These are phyloP conservation scores for Gnathonemus longibarbis DNA, from an alignment of 2,113 vertebrate genomes.

Conservation along the genomic window DNA sequence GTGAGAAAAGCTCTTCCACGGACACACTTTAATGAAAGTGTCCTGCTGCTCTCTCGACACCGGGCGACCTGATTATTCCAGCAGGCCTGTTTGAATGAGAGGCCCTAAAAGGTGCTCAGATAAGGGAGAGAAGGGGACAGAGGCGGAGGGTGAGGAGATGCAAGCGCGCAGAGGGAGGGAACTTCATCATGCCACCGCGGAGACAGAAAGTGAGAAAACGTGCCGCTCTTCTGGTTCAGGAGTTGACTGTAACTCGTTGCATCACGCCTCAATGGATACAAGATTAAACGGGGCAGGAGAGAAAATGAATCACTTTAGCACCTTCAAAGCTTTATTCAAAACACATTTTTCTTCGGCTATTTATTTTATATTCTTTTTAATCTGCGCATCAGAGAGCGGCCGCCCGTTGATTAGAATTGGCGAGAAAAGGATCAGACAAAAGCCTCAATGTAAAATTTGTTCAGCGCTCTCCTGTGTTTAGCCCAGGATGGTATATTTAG, in stretches of 20 bases:
- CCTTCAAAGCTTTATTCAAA: slow-evolving; percentile 4
- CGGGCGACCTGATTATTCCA: slow-evolving; percentile 1
- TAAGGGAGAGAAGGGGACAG: slow-evolving; percentile 17
- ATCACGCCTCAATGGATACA: not conserved
- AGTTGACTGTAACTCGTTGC: not conserved
- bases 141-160: slow-evolving; percentile 29
- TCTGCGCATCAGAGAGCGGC: not conserved
- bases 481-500: not conserved
- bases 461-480: not conserved
- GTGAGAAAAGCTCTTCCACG: slow-evolving; percentile 38
- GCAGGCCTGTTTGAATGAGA: slow-evolving; percentile 3
- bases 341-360: not conserved
- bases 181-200: not conserved
- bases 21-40: slow-evolving; percentile 49
- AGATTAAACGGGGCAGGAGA: not conserved
- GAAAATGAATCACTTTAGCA: not conserved
- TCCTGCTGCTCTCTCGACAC: slow-evolving; percentile 44
- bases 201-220: not conserved
- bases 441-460: not conserved
- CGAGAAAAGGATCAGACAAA: not conserved
- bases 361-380: not conserved
- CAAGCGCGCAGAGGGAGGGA: slow-evolving; percentile 10
- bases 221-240: not conserved
- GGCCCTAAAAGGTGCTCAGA: slow-evolving; percentile 12
- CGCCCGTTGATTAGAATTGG: not conserved